These are phyloP conservation scores for Drosophila parvula DNA, from an alignment of 1,140 invertebrate genomes.

Conservation along the genomic window DNA sequence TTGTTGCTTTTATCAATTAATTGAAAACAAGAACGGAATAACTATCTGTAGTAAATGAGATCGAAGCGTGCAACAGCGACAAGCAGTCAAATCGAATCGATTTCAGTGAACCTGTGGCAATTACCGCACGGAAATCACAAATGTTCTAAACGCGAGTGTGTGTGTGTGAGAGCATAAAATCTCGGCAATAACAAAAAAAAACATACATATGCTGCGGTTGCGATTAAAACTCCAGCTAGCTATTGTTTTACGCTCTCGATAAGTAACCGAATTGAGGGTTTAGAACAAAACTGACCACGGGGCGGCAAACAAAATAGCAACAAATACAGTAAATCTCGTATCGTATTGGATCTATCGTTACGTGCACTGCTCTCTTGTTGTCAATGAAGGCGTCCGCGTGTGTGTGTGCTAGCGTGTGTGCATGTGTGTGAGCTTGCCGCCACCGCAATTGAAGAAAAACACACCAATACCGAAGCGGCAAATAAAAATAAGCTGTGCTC, in stretches of 20 bases:
- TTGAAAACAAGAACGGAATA: conserved; percentile 53
- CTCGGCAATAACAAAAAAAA: conserved; percentile 76
- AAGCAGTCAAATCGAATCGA: conserved; percentile 7
- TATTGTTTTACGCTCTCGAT: conserved; percentile 25
- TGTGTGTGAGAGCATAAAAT: conserved; percentile 72
- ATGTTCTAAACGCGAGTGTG: conserved; percentile 46
- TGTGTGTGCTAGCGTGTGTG: conserved; percentile 25
- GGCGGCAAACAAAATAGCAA: conserved; percentile 50
- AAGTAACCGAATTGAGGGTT: conserved; percentile 23
- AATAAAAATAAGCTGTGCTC: conserved; percentile 73
- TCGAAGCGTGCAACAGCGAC: conserved; percentile 12
- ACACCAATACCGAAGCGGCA: conserved; percentile 51
- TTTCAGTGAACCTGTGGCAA: conserved; percentile 4
- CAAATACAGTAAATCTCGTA: conserved; percentile 49
- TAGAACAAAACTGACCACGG: conserved; percentile 32
- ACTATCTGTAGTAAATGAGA: conserved; percentile 37
- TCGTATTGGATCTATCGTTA: conserved; percentile 45
- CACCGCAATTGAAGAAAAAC: conserved; percentile 63
- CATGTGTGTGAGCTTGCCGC: conserved; percentile 49
- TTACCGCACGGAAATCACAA: conserved; percentile 20
- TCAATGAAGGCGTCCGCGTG: conserved; percentile 44
- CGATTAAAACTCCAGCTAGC: conserved; percentile 35
- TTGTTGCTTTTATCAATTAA: conserved; percentile 48
- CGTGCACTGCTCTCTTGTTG: conserved; percentile 48
- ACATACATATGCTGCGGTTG: conserved; percentile 56